Base-by-base conservation (phyloP, 2,113 vertebrate species). In the Rhabdomys dilectus region DNA sequence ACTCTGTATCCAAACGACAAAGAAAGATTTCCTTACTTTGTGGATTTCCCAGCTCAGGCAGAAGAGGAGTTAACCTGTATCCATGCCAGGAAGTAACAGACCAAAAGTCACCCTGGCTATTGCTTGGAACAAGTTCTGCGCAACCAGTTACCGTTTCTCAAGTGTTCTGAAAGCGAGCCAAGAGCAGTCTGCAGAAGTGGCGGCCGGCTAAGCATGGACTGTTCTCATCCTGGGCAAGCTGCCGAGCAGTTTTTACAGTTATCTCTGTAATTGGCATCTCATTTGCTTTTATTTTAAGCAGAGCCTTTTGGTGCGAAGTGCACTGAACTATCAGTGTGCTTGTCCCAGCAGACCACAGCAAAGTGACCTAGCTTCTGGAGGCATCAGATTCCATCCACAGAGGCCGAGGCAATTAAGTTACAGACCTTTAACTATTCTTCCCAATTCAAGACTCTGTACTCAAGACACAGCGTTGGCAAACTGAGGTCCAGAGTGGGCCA, bases 101-200 rank as follows among this genome's bases (percentile, higher is more conserved):
- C 94, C 95, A 97, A 90, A 97, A 97, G 97, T 93, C 96, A 98
- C 93, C 10, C 62, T 51, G 53, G 93, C 84, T 91, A 0, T 94
- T 97, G 84, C 97, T 96, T 97, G 96, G 97, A 97, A 93, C 22
- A 21, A 21, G 72, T 96, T 96, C 93, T 95, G 97, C 84, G 48
- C n/a, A 84, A 94, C 89, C 88, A 88, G 96, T 97, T 88, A 95
- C 77, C 93, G 10, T 96, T 95, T 95, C 96, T 85, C 96, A 88
- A 97, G 95, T 51, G 89, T 92, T 68, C 75, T 85, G 97, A 95
- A 72, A 62, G 90, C 0, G 0, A 58, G 97, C 97, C 97, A 96
- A 56, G 12, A 66, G 34, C 88, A 31, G 84, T 89, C 87, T 94
- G 91, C 94, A 45, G 70, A 42, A 95, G 94, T 3, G 72, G 78